Base-by-base conservation (phyloP, 2,888 invertebrate genomes). In the Protonemura montana region DNA sequence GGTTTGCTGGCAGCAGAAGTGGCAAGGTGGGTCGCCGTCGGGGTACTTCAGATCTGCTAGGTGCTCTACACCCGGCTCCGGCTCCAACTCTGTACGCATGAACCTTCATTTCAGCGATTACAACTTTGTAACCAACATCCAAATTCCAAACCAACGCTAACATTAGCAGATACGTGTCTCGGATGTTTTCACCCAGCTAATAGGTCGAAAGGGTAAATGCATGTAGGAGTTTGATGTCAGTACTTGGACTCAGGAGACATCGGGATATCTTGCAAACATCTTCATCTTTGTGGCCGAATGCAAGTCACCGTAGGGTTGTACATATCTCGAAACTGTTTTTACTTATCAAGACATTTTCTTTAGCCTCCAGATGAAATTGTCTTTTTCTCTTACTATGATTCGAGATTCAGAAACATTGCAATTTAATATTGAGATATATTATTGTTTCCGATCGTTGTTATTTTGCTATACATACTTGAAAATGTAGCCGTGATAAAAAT, bases 1-100 rank as follows among this genome's bases (percentile, higher is more conserved):
- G 87, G 89, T 89, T 87, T 90, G 90, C 85, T 90, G 89, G 88
- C 90, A 89, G 88, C 91, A 91, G 89, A 91, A 91, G 87, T 90
- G 90, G 88, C 91, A 91, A 28, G 90, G 90, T 28, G 90, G 90
- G 87, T 89, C 89, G 76, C 90, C 90, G 88, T 90, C 90, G 27
- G 91, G 90, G 88, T 90, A 91, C 85, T 89, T 89, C 87, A 90
- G 89, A 88, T 91, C 90, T 81, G 90, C 89, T 82, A 91, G 89
- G 88, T 91, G 91, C 86, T 90, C 90, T 87, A 91, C 90, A 77
- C 89, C 89, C 88, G 89, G 85, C 77, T 89, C 89, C 0, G 89
- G 89, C 35, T 89, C 89, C 83, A 88, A 87, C 82, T 88, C 88
- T 88, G 87, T 13, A 87, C 85, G 76, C 82, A 81, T 28, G 76